Percentiles rank a stretch among this genome's conserved stretches.
These are phyloP conservation scores for Brenthis daphne DNA, from an alignment of 2,888 invertebrate genomes.

Conservation along the genomic window DNA sequence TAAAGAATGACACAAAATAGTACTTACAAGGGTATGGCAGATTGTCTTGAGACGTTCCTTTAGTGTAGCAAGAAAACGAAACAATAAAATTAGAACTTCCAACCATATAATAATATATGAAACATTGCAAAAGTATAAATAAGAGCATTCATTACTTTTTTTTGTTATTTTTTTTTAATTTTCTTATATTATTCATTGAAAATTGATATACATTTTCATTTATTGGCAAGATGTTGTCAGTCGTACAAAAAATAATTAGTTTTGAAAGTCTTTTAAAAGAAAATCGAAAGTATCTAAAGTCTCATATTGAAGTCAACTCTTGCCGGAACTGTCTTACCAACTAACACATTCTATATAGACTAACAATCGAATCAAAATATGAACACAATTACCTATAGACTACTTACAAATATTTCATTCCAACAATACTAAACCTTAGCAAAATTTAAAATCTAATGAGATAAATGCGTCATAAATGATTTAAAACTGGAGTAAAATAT, in stretches of 20 bases:
- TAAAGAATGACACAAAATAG: conserved; percentile 36
- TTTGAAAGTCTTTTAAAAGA: conserved; percentile 37
- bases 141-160: conserved; percentile 20
- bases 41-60: conserved; percentile 85
- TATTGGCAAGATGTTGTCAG: conserved; percentile 71
- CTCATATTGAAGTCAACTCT: conserved; percentile 15
- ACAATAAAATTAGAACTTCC: conserved; percentile 45
- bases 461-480: conserved; percentile 35
- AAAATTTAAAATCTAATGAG: conserved; percentile 32
- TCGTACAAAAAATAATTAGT: conserved; percentile 51
- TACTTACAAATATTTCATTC: conserved; percentile 8
- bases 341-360: conserved; percentile 9
- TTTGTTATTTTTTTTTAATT: conserved; percentile 37
- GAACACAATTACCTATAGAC: conserved; percentile 27
- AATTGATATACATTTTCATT: conserved; percentile 47
- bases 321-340: conserved; percentile 1
- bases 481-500: conserved; percentile 4
- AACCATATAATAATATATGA: conserved; percentile 26
- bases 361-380: conserved; percentile 24
- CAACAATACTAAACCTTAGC: conserved; percentile 17
- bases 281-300: conserved; percentile 1
- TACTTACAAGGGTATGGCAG: conserved; percentile 85
- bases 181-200: conserved; percentile 33
- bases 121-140: conserved; percentile 31
- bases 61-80: conserved; percentile 59